phyloP scores from a whole-genome alignment of 2,888 invertebrate species.

The Nemapogon koenigi region DNA sequence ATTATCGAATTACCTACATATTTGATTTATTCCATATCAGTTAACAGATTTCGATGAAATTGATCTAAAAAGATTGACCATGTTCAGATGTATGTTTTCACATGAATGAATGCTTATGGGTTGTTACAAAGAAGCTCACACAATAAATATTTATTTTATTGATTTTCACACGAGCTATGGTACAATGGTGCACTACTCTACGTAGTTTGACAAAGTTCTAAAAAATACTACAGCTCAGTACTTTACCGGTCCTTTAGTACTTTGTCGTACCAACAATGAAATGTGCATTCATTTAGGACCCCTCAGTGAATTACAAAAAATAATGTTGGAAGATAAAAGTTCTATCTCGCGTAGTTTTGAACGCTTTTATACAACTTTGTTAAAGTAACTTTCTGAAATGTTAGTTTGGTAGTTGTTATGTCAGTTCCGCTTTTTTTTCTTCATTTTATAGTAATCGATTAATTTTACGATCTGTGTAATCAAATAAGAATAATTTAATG shows the following conservation, averaged over 20 bases:
- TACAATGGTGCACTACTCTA: constrained; percentile 37
- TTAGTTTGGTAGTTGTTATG: constrained; percentile 34
- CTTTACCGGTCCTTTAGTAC: constrained; percentile 45
- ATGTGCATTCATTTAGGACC: constrained; percentile 25
- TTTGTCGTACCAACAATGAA: constrained; percentile 53
- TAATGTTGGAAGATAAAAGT: too few species aligned
- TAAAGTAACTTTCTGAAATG: constrained; percentile 22
- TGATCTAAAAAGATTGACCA: background rate
- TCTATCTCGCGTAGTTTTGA: too few species aligned
- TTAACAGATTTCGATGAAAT: background rate
- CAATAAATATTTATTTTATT: constrained; percentile 51
- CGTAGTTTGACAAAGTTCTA: constrained; percentile 40
- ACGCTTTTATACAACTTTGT: constrained; percentile 37
- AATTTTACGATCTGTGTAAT: constrained; percentile 51
- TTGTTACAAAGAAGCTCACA: constrained; percentile 5
- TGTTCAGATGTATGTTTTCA: background rate
- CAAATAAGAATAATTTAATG: constrained; percentile 18
- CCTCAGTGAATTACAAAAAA: constrained; percentile 1
- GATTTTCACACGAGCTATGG: constrained; percentile 52
- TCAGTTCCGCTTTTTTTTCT: constrained; percentile 25
- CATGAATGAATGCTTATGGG: constrained; percentile 2
- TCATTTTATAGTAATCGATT: constrained; percentile 40
- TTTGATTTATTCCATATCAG: background rate
- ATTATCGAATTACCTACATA: too few species aligned
- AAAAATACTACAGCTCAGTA: constrained; percentile 35